Conservation (phyloP, 2,113 vertebrate genomes). For the Chlorodrepanis virens region DNA sequence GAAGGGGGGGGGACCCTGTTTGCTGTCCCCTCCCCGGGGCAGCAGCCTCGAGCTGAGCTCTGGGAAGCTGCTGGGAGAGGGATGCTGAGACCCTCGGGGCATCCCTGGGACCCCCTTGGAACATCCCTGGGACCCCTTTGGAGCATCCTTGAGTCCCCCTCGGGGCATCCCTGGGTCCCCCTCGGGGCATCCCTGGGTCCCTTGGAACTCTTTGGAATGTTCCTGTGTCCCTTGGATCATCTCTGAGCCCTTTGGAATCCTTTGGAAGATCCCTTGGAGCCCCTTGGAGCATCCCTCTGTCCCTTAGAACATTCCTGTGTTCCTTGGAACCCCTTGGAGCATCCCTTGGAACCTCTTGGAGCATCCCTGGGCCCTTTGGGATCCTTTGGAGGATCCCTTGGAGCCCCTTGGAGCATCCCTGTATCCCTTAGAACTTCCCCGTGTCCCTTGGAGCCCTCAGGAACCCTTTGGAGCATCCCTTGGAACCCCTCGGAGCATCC, state of each 20-base stretch:
- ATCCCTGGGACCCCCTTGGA: background rate
- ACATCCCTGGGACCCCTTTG: too few relatives aligned
- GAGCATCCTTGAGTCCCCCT: background rate
- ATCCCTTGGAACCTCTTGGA: accelerated
- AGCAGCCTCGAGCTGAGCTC: accelerated
- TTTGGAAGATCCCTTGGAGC: background rate
- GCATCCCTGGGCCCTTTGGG: accelerated
- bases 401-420: too few relatives aligned
- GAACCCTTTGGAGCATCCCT: background rate
- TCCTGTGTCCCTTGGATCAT: background rate
- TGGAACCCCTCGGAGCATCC: background rate
- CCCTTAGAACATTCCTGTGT: accelerated
- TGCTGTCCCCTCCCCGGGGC: background rate
- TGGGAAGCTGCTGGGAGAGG: background rate
- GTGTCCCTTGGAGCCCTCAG: background rate
- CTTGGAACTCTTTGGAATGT: too few relatives aligned
- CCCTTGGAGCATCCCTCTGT: too few relatives aligned
- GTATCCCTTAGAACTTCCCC: background rate
- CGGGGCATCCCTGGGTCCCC: background rate
- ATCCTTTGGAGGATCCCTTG: too few relatives aligned
- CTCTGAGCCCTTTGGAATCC: too few relatives aligned
- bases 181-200: background rate
- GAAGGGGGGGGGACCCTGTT: background rate
- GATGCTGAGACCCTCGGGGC: background rate
- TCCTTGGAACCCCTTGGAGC: background rate